Evolutionary conservation across 1,140 invertebrate genomes (phyloP), one percentile per base, ranked within the genome.

Genomic region (Drosophila paulistorum): DNA sequence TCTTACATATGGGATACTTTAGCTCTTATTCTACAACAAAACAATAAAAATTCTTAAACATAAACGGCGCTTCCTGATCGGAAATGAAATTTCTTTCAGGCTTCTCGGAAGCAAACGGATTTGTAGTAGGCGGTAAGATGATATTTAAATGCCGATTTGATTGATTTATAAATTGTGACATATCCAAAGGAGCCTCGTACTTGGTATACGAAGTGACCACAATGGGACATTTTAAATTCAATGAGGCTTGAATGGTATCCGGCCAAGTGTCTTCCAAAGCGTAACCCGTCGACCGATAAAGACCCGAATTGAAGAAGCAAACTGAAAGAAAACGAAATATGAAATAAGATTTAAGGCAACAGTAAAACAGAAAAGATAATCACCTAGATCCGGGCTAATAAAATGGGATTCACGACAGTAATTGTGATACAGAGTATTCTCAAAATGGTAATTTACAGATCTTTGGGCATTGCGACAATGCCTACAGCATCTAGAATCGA

Each of bases 1-100:
- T 30, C 30, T 30, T 6, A 30, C 0, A 30, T 30, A 30, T 30
- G 7, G 30, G 30, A 30, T 30, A 30, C 30, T 68, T 23, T 9
- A 10, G 23, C 2, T 13, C 14, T 37, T 26, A 90, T 65, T 91
- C 83, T 14, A 95, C 71, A 78, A 94, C 81, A 74, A 93, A 92
- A 68, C 94, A 92, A 90, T 93, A 95, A 92, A 95, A 94, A 92
- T 96, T 96, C 79, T 96, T 96, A 77, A 95, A 96, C 69, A 96
- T 94, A 17, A 96, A 91, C 0, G 95, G 95, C 14, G 93, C 93
- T 23, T 94, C 93, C 57, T 96, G 93, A 72, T 96, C 95, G 11
- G 95, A 95, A 13, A 96, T 94, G 74, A 96, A 96, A 86, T 96
- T 96, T 39, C 95, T 93, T 74, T 96, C 95, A 0, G 95, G 95